phyloP scores from a whole-genome alignment of 2,113 vertebrate species.

The Leptosomus discolor region DNA sequence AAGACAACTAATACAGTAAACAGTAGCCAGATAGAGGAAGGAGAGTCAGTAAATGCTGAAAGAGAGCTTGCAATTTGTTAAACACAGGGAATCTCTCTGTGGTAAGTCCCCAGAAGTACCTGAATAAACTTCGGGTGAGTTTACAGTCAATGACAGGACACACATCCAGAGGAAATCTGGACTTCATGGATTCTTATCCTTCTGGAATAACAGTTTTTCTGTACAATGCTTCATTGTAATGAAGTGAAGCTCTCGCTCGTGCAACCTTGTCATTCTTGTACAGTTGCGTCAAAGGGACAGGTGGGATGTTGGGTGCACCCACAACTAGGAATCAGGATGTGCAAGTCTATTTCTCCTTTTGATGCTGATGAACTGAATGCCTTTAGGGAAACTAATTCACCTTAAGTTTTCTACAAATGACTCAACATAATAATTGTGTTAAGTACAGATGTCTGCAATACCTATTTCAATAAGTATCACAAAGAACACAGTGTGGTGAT shows the following conservation, averaged over 20 bases:
- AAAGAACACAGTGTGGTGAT: not conserved
- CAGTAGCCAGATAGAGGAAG: not conserved
- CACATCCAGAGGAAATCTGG: not conserved
- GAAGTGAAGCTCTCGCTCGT: not conserved
- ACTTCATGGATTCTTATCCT: not conserved
- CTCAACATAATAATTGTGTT: not conserved
- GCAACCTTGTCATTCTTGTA: not conserved
- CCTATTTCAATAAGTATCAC: not conserved
- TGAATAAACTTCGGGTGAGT: not conserved
- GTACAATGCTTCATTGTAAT: not conserved
- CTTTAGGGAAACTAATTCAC: not conserved
- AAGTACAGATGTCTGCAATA: not conserved
- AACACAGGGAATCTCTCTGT: not conserved
- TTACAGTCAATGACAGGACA: not conserved
- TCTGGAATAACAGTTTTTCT: not conserved
- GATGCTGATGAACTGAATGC: not conserved
- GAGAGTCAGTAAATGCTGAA: not conserved
- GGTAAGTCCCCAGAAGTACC: not conserved
- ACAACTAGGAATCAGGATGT: not conserved
- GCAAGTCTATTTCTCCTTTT: not conserved
- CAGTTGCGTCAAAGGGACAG: not conserved
- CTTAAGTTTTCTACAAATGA: not conserved
- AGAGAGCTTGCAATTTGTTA: not conserved
- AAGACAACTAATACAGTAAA: not conserved
- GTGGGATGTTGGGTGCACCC: not conserved